Base-by-base conservation (phyloP, 2,888 invertebrate genomes). In the Ferdinandea cuprea region DNA sequence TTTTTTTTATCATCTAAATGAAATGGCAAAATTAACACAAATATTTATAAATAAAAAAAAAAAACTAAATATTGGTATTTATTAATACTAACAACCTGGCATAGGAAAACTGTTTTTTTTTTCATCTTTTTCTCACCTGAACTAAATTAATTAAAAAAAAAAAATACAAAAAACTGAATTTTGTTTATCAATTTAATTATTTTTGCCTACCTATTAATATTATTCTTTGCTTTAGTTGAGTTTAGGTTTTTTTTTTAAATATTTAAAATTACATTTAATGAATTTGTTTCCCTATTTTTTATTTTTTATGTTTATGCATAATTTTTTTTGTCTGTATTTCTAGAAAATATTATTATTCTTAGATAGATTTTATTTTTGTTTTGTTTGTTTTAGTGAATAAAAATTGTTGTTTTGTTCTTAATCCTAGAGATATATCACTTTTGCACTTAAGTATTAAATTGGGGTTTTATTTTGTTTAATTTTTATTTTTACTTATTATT, bases 371-470 rank as follows among this genome's bases (percentile, higher is more conserved):
- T 71, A 30, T 46, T 50, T 46, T 74, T 28, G 61, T 54, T 59
- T 76, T 78, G 46, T 69, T 73, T 76, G 52, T 65, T 61, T 40
- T 73, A 81, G 68, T 71, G 50, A 73, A 85, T 79, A 79, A 76
- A 85, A 85, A 80, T 78, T 66, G 52, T 68, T 76, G 11, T 9
- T 35, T 81, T 50, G 37, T 63, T 15, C 81, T 83, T 81, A 81
- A 44, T 61, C 42, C 77, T 85, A 85, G 3, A 81, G 77, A 83
- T 81, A 85, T 85, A 85, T 81, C 81, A 85, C 81, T 81, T 81
- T 85, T 85, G 76, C 68, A 76, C 81, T 77, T 85, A 80, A 81
- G 76, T 74, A 79, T 84, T 77, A 77, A 42, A 44, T 63, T 66
- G 48, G n/a, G 28, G 19, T 56, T 72, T 66, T 56, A 44, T 50